A percentile compares a stretch with the other conserved stretches of the same genome.
Evolutionary conservation across 2,113 vertebrate species (phyloP).

Genomic region (Mastomys natalensis): DNA sequence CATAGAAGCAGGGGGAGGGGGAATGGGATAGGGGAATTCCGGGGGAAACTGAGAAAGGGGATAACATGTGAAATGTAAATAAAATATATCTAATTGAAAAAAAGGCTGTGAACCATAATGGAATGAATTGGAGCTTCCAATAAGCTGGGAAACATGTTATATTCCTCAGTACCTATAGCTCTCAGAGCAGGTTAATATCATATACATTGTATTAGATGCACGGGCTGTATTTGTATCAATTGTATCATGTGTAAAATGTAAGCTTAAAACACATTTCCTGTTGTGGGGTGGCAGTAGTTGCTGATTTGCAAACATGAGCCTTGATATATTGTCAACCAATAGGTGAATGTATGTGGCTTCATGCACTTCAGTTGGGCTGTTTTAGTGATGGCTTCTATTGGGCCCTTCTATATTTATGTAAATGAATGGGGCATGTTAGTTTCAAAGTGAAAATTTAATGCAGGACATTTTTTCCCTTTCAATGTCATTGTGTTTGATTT

Average conservation of each 20-base stretch:
- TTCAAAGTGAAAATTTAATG: background rate
- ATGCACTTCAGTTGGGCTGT: conserved; percentile 32
- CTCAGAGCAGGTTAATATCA: conserved; percentile 1
- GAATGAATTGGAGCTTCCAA: conserved; percentile 73
- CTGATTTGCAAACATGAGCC: conserved; percentile 58
- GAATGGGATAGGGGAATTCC: no score
- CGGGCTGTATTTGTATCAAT: conserved; percentile 60
- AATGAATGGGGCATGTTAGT: conserved; percentile 7
- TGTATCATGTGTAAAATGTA: conserved; percentile 78
- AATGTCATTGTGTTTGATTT: conserved; percentile 1
- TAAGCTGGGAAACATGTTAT: conserved; percentile 81
- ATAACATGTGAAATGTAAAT: no score
- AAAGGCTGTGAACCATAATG: conserved; percentile 75
- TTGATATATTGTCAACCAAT: conserved; percentile 28
- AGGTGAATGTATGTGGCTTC: background rate
- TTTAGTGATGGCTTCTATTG: conserved; percentile 30
- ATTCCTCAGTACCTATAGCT: conserved; percentile 76
- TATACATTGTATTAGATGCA: background rate
- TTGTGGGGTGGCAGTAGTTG: conserved; percentile 57
- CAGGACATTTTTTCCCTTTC: background rate
- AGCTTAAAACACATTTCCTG: conserved; percentile 75
- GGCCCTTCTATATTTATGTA: conserved; percentile 7
- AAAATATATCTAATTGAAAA: conserved; percentile 17
- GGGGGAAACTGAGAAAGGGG: no score
- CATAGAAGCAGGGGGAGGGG: no score